Percentiles rank a stretch among this genome's conserved stretches.
phyloP scores from a whole-genome alignment of 2,797 vertebrate species.

The Muscicapa striata region DNA sequence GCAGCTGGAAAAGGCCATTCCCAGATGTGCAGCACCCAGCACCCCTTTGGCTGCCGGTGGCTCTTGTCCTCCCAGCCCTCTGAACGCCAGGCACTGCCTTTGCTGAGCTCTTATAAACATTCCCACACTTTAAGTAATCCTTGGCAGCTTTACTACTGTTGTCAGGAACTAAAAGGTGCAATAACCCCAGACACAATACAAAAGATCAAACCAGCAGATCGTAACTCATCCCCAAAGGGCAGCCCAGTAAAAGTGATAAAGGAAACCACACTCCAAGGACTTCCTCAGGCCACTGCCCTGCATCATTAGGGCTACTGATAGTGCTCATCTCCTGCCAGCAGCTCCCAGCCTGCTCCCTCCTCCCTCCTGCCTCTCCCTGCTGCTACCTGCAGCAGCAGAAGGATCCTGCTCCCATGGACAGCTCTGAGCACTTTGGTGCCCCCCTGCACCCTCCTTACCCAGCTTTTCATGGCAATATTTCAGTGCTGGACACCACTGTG shows the following conservation, averaged over 20 bases:
- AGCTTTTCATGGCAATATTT: neutral
- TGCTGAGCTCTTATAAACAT: constrained; percentile 60
- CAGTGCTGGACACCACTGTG: neutral
- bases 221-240: constrained; percentile 51
- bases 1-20: neutral
- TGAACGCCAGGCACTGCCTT: neutral
- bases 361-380: neutral
- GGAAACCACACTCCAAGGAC: constrained; percentile 64
- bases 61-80: neutral
- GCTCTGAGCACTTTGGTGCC: neutral
- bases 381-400: neutral
- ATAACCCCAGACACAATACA: constrained; percentile 43
- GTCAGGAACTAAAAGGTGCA: constrained; percentile 64
- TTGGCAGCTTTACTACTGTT: constrained; percentile 67
- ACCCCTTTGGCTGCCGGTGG: neutral
- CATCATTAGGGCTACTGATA: constrained; percentile 21
- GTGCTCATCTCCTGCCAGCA: constrained; percentile 14
- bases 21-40: neutral
- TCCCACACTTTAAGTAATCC: constrained; percentile 59
- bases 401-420: neutral
- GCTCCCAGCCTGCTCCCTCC: neutral
- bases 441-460: neutral
- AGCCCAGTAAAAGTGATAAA: constrained; percentile 57
- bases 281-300: constrained; percentile 66
- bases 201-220: constrained; percentile 61